phyloP scores from a whole-genome alignment of 1,140 invertebrate species.

The Phortica variegata region DNA sequence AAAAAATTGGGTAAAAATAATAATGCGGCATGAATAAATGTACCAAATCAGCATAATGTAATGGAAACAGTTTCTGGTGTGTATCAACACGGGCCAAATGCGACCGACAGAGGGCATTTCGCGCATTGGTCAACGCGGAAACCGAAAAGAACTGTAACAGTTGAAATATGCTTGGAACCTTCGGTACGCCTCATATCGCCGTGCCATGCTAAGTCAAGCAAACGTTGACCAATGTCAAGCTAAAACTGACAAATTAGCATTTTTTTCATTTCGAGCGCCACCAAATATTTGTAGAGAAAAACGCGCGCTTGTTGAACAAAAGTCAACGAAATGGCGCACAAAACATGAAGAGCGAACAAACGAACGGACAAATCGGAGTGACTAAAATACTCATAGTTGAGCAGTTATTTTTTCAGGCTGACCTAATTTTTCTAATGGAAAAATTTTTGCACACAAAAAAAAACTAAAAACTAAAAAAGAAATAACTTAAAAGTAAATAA shows the following conservation, averaged over 20 bases:
- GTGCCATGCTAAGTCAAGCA: not conserved
- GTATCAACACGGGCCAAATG: conserved; percentile 28
- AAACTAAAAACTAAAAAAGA: conserved; percentile 13
- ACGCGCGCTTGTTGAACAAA: too few species aligned
- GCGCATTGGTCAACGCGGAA: too few species aligned
- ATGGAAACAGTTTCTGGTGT: conserved; percentile 55
- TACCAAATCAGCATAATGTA: conserved; percentile 53
- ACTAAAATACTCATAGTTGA: conserved; percentile 37
- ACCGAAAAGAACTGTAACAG: conserved; percentile 9
- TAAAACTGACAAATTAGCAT: conserved; percentile 55
- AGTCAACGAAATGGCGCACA: too few species aligned
- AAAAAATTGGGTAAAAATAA: conserved; percentile 55
- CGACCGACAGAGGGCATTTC: not conserved
- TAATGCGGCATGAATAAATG: conserved; percentile 45
- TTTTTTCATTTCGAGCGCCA: conserved; percentile 45
- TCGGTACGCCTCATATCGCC: conserved; percentile 8
- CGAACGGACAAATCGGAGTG: too few species aligned
- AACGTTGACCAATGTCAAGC: conserved; percentile 41
- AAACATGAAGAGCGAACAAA: conserved; percentile 14
- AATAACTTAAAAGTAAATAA: conserved; percentile 3
- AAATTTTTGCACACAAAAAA: conserved; percentile 32
- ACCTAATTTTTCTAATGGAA: conserved; percentile 55
- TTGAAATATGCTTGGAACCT: conserved; percentile 8
- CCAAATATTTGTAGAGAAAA: conserved; percentile 38
- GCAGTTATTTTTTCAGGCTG: conserved; percentile 53